These are phyloP conservation scores for Sus cebifrons DNA, from an alignment of 2,797 vertebrate genomes.

Conservation along the genomic window DNA sequence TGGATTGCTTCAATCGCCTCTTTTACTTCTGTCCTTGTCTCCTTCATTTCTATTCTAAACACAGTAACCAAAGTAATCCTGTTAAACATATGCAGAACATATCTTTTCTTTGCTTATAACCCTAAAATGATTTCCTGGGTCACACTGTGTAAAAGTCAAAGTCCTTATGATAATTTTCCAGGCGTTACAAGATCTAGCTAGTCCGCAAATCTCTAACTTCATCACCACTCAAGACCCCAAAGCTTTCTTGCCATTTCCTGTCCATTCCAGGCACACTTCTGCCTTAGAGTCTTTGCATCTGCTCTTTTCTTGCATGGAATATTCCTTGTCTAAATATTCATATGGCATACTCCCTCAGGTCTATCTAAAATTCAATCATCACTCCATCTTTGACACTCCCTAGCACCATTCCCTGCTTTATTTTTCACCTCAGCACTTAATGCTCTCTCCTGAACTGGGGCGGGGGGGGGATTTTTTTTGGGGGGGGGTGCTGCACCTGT, in stretches of 20 bases:
- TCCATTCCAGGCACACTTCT: neutral
- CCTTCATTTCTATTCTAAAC: conserved; percentile 12
- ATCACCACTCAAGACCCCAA: neutral
- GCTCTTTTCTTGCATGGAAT: neutral
- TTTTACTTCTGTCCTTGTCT: conserved; percentile 36
- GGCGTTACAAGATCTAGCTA: neutral
- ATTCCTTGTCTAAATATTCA: neutral
- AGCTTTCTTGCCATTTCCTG: conserved; percentile 10
- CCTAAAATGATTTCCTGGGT: neutral
- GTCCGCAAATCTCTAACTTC: neutral
- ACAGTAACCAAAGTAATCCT: conserved; percentile 32
- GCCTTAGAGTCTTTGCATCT: neutral
- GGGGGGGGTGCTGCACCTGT: too few relatives aligned
- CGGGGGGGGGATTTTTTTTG: too few relatives aligned
- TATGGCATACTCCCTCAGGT: neutral
- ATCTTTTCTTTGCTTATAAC: neutral
- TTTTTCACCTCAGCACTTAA: neutral
- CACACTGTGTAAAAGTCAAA: conserved; percentile 18
- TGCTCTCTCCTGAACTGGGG: neutral
- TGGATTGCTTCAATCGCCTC: neutral
- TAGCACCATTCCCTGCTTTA: neutral
- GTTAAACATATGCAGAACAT: conserved; percentile 1
- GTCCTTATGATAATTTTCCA: neutral
- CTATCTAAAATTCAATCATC: neutral
- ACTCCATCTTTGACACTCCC: neutral